Percentiles rank a stretch among this genome's conserved stretches.
These are phyloP conservation scores for Anomalospiza imberbis DNA, from an alignment of 2,797 vertebrate species.

Conservation along the genomic window DNA sequence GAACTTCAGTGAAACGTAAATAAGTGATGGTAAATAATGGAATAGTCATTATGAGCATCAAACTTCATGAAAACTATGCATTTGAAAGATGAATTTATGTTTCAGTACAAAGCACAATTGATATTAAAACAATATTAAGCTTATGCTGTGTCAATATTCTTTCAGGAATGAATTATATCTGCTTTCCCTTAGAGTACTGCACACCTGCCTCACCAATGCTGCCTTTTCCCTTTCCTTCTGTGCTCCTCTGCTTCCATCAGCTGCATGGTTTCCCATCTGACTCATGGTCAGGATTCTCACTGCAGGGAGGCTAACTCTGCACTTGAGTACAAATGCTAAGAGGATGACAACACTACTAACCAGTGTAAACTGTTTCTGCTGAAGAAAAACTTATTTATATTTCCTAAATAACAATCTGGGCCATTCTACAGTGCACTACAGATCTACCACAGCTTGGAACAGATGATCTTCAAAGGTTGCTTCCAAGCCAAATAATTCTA, in stretches of 20 bases:
- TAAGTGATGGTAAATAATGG: background rate
- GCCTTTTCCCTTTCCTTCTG: background rate
- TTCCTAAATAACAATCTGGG: background rate
- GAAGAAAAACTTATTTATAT: background rate
- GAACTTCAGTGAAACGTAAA: background rate
- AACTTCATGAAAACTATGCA: background rate
- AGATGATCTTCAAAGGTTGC: background rate
- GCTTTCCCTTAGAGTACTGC: background rate
- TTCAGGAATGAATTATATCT: background rate
- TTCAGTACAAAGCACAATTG: background rate
- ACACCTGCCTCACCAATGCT: background rate
- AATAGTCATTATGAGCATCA: background rate
- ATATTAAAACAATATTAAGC: background rate
- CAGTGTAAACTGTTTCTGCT: background rate
- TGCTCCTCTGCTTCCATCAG: background rate
- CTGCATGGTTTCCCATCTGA: background rate
- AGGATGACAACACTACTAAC: background rate
- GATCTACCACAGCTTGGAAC: background rate
- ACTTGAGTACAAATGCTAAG: background rate
- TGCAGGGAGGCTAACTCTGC: background rate
- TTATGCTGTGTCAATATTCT: background rate
- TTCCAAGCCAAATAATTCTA: background rate
- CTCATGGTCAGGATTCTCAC: background rate
- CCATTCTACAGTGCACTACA: background rate
- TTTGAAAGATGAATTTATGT: background rate